A percentile compares a stretch with the other conserved stretches of the same genome.
Conservation (phyloP, 2,113 vertebrate genomes). For the Tricholaema leucomelas region DNA sequence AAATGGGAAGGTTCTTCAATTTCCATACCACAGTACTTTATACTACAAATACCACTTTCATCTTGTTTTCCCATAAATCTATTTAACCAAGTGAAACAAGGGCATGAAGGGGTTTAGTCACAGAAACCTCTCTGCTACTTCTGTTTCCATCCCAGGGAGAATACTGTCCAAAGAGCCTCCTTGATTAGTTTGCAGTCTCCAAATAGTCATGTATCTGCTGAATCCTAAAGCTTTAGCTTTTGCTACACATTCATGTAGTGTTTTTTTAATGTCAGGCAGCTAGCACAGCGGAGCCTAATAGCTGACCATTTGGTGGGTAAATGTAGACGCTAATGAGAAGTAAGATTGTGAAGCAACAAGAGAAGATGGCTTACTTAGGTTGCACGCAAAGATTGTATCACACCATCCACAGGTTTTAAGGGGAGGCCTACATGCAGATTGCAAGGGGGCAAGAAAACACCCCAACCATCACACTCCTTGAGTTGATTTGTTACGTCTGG, state of each 20-base stretch:
- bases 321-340: neutral
- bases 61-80: neutral
- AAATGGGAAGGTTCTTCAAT: neutral
- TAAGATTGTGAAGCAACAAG: neutral
- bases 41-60: neutral
- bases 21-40: neutral
- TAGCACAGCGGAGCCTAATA: fast-evolving
- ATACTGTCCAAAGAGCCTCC: neutral
- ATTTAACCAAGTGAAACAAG: neutral
- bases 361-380: neutral
- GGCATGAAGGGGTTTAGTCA: neutral
- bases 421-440: fast-evolving
- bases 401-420: neutral
- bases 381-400: fast-evolving
- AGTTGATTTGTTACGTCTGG: neutral
- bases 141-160: neutral
- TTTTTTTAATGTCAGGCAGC: neutral
- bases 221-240: neutral
- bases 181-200: neutral
- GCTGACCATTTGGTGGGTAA: neutral
- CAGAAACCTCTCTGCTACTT: neutral
- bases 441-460: neutral
- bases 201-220: fast-evolving
- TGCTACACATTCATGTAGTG: fast-evolving
- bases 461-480: neutral